Conservation (phyloP, 2,888 invertebrate genomes). For the Melikaiella ostensackeni region DNA sequence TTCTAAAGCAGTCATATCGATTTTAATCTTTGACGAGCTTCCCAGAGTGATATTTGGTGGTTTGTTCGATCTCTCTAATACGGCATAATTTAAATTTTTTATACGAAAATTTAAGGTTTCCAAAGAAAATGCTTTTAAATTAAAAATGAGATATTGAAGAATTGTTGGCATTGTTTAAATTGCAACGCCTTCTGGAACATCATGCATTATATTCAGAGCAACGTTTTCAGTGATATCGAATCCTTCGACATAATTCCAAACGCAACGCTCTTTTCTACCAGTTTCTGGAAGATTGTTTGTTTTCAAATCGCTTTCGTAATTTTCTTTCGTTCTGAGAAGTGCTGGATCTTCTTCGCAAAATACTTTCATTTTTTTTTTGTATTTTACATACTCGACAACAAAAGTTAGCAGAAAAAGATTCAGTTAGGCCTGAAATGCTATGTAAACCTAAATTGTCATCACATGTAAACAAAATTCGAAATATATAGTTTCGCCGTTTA, state of each 20-base stretch:
- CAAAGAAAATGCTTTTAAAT: background rate
- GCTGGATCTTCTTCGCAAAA: constrained; percentile 34
- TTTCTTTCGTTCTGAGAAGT: background rate
- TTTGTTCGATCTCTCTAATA: background rate
- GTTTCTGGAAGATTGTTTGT: constrained; percentile 15
- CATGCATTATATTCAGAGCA: constrained; percentile 17
- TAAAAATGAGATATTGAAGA: background rate
- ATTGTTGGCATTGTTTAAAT: background rate
- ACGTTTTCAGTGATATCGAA: constrained; percentile 4
- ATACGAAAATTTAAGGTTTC: background rate
- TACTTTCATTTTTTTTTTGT: constrained; percentile 27
- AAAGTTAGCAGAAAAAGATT: constrained; percentile 38
- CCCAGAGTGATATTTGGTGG: background rate
- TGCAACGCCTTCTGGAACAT: background rate
- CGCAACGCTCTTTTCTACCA: constrained; percentile 7
- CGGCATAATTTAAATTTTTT: background rate
- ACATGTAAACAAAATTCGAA: background rate
- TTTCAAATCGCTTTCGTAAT: constrained; percentile 42
- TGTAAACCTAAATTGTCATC: constrained; percentile 46
- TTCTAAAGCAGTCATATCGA: background rate
- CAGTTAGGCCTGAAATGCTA: constrained; percentile 40
- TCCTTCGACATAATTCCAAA: constrained; percentile 3
- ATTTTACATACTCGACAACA: constrained; percentile 45
- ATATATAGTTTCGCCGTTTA: background rate
- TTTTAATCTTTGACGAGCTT: background rate